Evolutionary conservation across 1,140 invertebrate genomes (phyloP).

Genomic region (Trichogramma pretiosum): DNA sequence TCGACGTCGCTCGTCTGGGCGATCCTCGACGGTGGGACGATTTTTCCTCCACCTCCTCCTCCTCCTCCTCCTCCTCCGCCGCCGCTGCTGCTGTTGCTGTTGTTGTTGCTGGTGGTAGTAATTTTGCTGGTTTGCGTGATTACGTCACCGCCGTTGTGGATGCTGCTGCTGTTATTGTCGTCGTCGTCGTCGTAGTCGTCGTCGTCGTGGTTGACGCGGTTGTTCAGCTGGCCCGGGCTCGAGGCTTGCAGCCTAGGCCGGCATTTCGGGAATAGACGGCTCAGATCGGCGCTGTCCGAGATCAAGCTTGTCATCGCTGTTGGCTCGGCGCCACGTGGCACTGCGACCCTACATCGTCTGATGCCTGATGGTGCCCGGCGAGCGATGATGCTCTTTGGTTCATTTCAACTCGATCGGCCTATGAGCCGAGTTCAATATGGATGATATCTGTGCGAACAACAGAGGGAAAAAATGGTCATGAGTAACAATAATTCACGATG

Average conservation of each 20-base stretch:
- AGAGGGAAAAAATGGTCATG: too few relatives aligned
- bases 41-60: conserved; percentile 38
- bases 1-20: conserved; percentile 29
- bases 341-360: too few relatives aligned
- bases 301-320: conserved; percentile 47
- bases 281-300: conserved; percentile 45
- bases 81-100: background rate
- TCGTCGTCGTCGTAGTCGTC: too few relatives aligned
- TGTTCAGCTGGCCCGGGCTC: background rate
- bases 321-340: too few relatives aligned
- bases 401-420: too few relatives aligned
- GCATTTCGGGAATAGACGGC: conserved; percentile 46
- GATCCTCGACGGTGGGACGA: conserved; percentile 23
- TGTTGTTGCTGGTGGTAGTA: too few relatives aligned
- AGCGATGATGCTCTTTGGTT: too few relatives aligned
- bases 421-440: too few relatives aligned
- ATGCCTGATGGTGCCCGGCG: too few relatives aligned
- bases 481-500: too few relatives aligned
- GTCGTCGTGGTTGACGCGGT: background rate
- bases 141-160: background rate
- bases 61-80: conserved; percentile 14
- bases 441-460: too few relatives aligned
- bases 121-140: conserved; percentile 22
- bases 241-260: conserved; percentile 40
- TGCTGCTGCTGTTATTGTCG: too few relatives aligned